Evolutionary conservation across 1,140 invertebrate species (phyloP).

Genomic region (Bicyclus anynana): DNA sequence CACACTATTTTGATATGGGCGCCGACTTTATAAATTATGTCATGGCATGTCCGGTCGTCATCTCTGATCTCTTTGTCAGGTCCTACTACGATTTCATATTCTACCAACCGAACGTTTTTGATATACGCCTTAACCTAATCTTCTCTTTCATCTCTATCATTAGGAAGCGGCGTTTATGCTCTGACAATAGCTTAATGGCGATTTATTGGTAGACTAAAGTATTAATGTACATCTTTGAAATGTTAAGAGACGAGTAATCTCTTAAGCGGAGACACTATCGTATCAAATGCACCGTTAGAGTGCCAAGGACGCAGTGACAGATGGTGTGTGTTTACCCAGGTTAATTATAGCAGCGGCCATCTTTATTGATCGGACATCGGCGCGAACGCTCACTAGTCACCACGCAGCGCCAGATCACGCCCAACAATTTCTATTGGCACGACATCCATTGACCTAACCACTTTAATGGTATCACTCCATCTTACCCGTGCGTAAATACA

Average conservation of each 20-base stretch:
- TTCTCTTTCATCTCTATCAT: slow-evolving; percentile 41
- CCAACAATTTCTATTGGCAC: slow-evolving; percentile 38
- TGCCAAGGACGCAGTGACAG: slow-evolving; percentile 51
- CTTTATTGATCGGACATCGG: slow-evolving; percentile 59
- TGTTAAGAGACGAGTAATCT: slow-evolving; percentile 24
- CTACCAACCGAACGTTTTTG: slow-evolving; percentile 47
- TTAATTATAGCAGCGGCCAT: slow-evolving; percentile 55
- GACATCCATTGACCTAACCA: slow-evolving; percentile 50
- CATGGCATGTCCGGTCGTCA: slow-evolving; percentile 65
- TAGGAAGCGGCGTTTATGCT: slow-evolving; percentile 23
- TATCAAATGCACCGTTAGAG: slow-evolving; percentile 29
- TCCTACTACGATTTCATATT: slow-evolving; percentile 39
- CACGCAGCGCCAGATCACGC: slow-evolving; percentile 41
- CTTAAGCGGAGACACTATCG: slow-evolving; percentile 25
- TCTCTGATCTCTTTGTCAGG: slow-evolving; percentile 61
- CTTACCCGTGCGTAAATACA: slow-evolving; percentile 29
- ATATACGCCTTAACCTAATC: slow-evolving; percentile 44
- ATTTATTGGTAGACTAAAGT: slow-evolving; percentile 34
- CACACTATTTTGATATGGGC: slow-evolving; percentile 63
- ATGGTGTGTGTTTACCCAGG: slow-evolving; percentile 40
- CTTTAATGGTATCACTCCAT: slow-evolving; percentile 39
- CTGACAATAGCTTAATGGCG: slow-evolving; percentile 48
- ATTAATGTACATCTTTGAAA: slow-evolving; percentile 24
- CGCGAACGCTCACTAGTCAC: slow-evolving; percentile 26
- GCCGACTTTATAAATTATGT: slow-evolving; percentile 65